Conservation (phyloP, 2,113 vertebrate species). For the Capra hircus region DNA sequence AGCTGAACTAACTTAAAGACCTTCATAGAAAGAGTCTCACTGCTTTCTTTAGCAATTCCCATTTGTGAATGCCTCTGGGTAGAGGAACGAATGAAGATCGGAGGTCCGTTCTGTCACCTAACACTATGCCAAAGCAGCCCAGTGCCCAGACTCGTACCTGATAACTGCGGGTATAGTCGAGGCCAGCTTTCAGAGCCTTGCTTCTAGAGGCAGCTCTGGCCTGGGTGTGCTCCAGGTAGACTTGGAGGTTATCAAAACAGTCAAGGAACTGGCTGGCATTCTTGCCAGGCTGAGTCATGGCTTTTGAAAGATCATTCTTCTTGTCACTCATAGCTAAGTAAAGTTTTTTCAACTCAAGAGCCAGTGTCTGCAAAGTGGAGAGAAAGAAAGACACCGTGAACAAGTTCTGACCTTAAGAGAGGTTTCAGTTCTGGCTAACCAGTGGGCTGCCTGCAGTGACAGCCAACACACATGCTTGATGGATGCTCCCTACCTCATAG, state of each 20-base stretch:
- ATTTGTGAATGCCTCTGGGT: fast-evolving
- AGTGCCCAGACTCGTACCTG: slow-evolving; percentile 77
- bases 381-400: background rate
- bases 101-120: background rate
- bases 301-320: slow-evolving; percentile 80
- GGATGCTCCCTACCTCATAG: slow-evolving; percentile 78
- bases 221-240: slow-evolving; percentile 77
- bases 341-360: slow-evolving; percentile 82
- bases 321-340: slow-evolving; percentile 79
- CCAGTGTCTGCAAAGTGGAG: slow-evolving; percentile 81
- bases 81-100: fast-evolving
- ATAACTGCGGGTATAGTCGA: slow-evolving; percentile 79
- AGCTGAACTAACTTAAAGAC: background rate
- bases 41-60: background rate
- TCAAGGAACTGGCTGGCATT: slow-evolving; percentile 71
- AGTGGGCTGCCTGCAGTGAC: fast-evolving
- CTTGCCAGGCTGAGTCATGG: slow-evolving; percentile 63
- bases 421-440: fast-evolving
- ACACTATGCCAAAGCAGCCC: background rate
- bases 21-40: background rate
- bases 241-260: slow-evolving; percentile 81
- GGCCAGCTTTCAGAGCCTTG: slow-evolving; percentile 80
- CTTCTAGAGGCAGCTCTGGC: slow-evolving; percentile 75
- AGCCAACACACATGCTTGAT: fast-evolving
- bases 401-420: background rate